Conservation (phyloP, 2,888 invertebrate genomes). For the Hemicrepidius hirtus region DNA sequence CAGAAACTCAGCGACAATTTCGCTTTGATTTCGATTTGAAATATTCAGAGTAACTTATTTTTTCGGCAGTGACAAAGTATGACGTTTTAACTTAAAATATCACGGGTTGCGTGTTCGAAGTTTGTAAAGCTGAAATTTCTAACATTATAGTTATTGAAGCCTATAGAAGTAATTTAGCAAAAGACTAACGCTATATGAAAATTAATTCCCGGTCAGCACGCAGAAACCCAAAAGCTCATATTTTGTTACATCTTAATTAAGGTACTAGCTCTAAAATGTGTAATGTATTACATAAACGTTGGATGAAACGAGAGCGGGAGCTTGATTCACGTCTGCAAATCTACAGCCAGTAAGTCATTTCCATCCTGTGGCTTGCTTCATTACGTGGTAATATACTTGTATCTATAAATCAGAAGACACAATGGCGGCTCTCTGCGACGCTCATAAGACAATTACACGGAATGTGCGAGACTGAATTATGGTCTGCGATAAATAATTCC, state of each 20-base stretch:
- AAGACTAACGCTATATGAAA: background rate
- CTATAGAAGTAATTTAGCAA: no score
- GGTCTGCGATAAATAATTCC: constrained; percentile 48
- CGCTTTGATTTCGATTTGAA: no score
- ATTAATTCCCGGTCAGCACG: background rate
- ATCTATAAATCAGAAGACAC: constrained; percentile 55
- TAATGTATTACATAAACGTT: constrained; percentile 12
- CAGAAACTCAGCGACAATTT: no score
- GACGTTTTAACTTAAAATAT: no score
- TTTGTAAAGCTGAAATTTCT: no score
- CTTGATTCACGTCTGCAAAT: constrained; percentile 39
- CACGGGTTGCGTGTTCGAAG: no score
- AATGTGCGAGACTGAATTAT: constrained; percentile 53
- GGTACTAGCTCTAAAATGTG: constrained; percentile 13
- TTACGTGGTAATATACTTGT: constrained; percentile 54
- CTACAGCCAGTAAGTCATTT: constrained; percentile 46
- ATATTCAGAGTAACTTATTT: no score
- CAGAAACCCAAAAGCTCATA: background rate
- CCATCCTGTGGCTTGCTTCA: constrained; percentile 46
- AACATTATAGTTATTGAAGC: no score
- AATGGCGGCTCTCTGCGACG: constrained; percentile 52
- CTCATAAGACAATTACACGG: constrained; percentile 55
- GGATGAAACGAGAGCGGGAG: constrained; percentile 13
- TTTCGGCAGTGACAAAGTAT: no score
- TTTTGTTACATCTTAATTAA: constrained; percentile 4